Evolutionary conservation across 2,888 invertebrate species (phyloP).

Genomic region (Crocallis elinguaria): DNA sequence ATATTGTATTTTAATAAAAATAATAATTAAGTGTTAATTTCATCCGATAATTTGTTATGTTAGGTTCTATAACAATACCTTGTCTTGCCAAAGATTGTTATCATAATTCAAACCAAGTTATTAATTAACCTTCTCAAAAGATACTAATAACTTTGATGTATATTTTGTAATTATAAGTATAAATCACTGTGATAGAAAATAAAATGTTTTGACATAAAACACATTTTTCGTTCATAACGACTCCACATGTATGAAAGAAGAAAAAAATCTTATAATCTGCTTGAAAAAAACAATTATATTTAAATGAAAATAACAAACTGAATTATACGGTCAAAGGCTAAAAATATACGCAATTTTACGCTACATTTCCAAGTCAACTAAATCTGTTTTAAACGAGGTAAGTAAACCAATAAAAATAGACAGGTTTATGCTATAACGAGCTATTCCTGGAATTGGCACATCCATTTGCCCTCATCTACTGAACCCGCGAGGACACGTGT

Average conservation of each 20-base stretch:
- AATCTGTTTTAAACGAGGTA: conserved; percentile 62
- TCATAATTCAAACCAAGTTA: conserved; percentile 31
- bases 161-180: conserved; percentile 39
- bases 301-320: conserved; percentile 79
- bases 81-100: conserved; percentile 52
- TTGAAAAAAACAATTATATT: conserved; percentile 71
- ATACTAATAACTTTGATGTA: conserved; percentile 30
- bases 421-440: conserved; percentile 66
- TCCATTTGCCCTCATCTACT: conserved; percentile 68
- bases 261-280: conserved; percentile 38
- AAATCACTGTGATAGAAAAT: conserved; percentile 67
- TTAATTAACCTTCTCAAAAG: conserved; percentile 25
- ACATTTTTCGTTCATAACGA: conserved; percentile 16
- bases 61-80: conserved; percentile 15
- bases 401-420: conserved; percentile 65
- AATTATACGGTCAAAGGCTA: conserved; percentile 77
- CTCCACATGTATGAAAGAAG: conserved; percentile 11
- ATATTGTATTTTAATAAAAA: background rate
- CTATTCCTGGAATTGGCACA: conserved; percentile 74
- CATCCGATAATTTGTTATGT: conserved; percentile 2
- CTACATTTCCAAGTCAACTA: conserved; percentile 63
- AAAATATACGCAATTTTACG: conserved; percentile 65
- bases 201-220: conserved; percentile 48
- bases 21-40: background rate
- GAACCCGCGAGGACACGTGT: conserved; percentile 64